A percentile compares a stretch with the other conserved stretches of the same genome.
Conservation (phyloP, 1,140 invertebrate species). For the Camponotus vicinus region DNA sequence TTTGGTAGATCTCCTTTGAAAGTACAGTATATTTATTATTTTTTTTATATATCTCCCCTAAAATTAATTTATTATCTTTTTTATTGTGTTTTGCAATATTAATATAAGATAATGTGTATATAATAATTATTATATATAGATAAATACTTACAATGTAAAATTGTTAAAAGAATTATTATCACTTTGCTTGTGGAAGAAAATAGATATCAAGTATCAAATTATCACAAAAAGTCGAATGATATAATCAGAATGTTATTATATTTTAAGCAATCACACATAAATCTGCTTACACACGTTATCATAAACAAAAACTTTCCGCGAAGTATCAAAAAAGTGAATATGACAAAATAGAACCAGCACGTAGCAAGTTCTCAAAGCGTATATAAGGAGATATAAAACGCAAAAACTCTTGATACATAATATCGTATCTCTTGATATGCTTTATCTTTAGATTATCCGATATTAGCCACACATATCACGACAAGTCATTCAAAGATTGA, state of each 20-base stretch:
- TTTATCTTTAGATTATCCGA: slow-evolving; percentile 54
- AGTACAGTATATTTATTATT: not conserved
- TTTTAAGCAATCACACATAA: not conserved
- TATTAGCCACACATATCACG: slow-evolving; percentile 53
- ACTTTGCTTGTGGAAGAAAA: not conserved
- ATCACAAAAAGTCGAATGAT: not conserved
- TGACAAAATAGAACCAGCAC: not conserved
- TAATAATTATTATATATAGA: not conserved
- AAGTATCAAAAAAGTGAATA: not conserved
- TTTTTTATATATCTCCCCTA: not conserved
- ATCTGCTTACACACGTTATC: not conserved
- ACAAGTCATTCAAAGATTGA: slow-evolving; percentile 46
- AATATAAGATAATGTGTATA: not conserved
- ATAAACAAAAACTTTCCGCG: not conserved
- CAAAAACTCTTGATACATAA: slow-evolving; percentile 1
- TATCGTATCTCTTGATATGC: slow-evolving; percentile 55
- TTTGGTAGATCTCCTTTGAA: not conserved
- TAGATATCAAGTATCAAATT: not conserved
- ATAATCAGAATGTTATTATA: not conserved
- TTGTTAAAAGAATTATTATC: not conserved
- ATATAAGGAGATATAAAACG: slow-evolving; percentile 21
- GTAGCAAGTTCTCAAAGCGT: not conserved
- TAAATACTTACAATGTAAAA: slow-evolving; percentile 33
- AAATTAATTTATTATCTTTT: slow-evolving; percentile 29
- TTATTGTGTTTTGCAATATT: slow-evolving; percentile 6